A percentile compares a stretch with the other conserved stretches of the same genome.
These are phyloP conservation scores for Periphyllus acericola DNA, from an alignment of 2,888 invertebrate genomes.

Conservation along the genomic window DNA sequence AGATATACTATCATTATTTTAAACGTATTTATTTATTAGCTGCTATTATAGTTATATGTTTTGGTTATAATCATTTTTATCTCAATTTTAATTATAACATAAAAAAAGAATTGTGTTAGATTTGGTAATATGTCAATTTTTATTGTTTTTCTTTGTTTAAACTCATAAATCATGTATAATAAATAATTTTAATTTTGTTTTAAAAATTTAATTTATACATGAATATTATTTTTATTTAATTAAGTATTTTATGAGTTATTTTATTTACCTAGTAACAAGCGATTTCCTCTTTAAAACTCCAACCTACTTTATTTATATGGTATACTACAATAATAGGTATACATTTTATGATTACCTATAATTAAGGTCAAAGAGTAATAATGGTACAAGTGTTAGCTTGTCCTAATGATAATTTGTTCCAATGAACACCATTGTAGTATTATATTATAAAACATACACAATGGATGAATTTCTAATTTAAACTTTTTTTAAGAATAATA, in stretches of 20 bases:
- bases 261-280: constrained; percentile 4
- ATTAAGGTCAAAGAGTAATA: constrained; percentile 41
- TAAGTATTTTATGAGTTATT: not conserved
- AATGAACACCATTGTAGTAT: not conserved
- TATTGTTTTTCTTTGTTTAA: not conserved
- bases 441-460: constrained; percentile 5
- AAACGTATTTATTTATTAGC: too few relatives aligned
- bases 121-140: not conserved
- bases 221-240: not conserved
- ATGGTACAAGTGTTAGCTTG: constrained; percentile 13
- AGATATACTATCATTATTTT: too few relatives aligned
- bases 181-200: too few relatives aligned
- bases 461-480: not conserved
- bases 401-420: constrained; percentile 15
- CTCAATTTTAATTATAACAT: too few relatives aligned
- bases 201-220: too few relatives aligned
- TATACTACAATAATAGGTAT: constrained; percentile 11
- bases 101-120: too few relatives aligned
- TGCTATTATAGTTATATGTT: too few relatives aligned
- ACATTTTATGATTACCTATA: not conserved
- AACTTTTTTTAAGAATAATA: not conserved
- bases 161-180: too few relatives aligned
- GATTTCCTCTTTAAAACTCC: constrained; percentile 18
- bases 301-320: constrained; percentile 6
- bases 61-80: too few relatives aligned